A percentile compares a stretch with the other conserved stretches of the same genome.
Conservation (phyloP, 2,797 vertebrate species). For the Pagetopsis macropterus region DNA sequence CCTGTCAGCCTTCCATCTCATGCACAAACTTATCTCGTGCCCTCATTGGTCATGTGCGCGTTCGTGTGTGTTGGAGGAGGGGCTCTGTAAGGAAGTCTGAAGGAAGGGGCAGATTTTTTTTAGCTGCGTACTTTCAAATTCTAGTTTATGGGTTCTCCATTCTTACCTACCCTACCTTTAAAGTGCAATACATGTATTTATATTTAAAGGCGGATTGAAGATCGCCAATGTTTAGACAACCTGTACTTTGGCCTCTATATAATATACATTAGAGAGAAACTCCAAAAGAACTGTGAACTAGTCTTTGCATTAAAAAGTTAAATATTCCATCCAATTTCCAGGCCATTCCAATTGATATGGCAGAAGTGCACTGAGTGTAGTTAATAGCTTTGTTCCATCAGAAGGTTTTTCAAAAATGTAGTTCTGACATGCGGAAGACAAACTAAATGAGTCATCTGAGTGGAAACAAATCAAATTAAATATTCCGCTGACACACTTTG, state of each 20-base stretch:
- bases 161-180: no score
- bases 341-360: neutral
- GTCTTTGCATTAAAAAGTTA: neutral
- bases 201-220: neutral
- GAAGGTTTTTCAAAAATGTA: neutral
- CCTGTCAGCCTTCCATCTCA: no score
- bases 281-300: neutral
- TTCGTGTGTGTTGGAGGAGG: no score
- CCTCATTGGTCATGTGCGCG: no score
- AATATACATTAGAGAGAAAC: neutral
- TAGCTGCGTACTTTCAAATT: no score
- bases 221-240: neutral
- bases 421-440: neutral
- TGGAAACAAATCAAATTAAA: neutral
- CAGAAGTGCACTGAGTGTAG: neutral
- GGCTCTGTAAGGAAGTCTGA: no score
- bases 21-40: no score
- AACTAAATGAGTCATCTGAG: constrained; percentile 6
- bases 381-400: neutral
- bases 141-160: no score
- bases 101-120: no score
- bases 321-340: neutral
- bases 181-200: neutral
- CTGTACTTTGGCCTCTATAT: neutral
- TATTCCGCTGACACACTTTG: neutral